Percentiles rank a stretch among this genome's conserved stretches.
Evolutionary conservation across 2,888 invertebrate species (phyloP).

Genomic region (Adineta ricciae): DNA sequence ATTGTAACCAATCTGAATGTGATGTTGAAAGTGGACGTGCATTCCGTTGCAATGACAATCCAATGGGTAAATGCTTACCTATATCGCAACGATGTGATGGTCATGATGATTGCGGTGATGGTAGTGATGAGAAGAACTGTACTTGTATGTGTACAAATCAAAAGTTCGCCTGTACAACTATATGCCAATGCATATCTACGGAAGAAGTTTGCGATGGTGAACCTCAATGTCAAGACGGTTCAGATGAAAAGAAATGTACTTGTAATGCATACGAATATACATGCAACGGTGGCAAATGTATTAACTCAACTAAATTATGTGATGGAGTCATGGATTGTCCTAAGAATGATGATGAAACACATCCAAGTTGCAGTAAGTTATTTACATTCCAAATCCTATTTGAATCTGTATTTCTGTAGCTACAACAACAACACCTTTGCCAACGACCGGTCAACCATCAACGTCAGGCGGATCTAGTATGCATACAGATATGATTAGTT

Average conservation of each 20-base stretch:
- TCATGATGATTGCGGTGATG: conserved; percentile 60
- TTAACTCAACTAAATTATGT: neutral
- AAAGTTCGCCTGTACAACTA: neutral
- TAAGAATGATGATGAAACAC: neutral
- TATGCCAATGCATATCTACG: neutral
- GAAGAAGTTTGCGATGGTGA: conserved; percentile 2
- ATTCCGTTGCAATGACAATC: neutral
- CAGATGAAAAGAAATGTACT: conserved; percentile 30
- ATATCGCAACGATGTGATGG: conserved; percentile 35
- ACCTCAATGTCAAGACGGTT: conserved; percentile 35
- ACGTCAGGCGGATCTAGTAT: no score
- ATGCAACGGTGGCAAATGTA: neutral
- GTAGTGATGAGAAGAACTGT: conserved; percentile 66
- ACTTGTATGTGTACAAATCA: conserved; percentile 52
- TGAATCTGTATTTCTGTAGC: neutral
- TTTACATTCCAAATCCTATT: neutral
- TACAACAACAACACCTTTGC: neutral
- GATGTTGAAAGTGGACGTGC: neutral
- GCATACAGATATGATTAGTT: no score
- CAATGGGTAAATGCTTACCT: conserved; percentile 27
- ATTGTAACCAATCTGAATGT: conserved; percentile 8
- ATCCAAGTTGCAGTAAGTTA: neutral
- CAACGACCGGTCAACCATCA: neutral
- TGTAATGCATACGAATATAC: neutral
- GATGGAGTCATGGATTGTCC: neutral